A percentile compares a stretch with the other conserved stretches of the same genome.
Conservation (phyloP, 2,113 vertebrate genomes). For the Barbus barbus region DNA sequence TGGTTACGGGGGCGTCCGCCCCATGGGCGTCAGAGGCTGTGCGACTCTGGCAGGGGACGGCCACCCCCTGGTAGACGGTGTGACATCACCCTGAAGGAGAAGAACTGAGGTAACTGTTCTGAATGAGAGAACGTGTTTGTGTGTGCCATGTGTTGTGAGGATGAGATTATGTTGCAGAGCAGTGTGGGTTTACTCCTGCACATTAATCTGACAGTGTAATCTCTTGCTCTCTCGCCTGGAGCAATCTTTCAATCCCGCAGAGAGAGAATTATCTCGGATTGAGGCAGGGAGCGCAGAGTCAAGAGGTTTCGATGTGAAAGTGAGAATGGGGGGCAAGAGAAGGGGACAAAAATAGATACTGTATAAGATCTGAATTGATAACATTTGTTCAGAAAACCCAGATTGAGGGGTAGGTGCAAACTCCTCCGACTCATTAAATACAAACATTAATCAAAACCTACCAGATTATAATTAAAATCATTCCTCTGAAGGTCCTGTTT, state of each 20-base stretch:
- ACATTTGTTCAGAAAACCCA: neutral
- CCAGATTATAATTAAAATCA: slow-evolving; percentile 6
- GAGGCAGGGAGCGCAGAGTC: slow-evolving; percentile 69
- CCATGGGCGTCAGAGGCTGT: slow-evolving; percentile 68
- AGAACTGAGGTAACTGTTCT: slow-evolving; percentile 15
- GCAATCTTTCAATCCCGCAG: slow-evolving; percentile 76
- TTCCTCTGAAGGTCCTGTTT: neutral
- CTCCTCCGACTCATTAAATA: neutral
- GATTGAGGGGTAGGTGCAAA: neutral
- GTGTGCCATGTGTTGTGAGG: slow-evolving; percentile 44
- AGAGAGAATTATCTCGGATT: slow-evolving; percentile 78
- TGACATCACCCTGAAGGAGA: slow-evolving; percentile 68
- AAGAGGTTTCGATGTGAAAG: slow-evolving; percentile 60
- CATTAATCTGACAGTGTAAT: slow-evolving; percentile 78
- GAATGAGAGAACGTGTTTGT: slow-evolving; percentile 17
- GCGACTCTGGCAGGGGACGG: slow-evolving; percentile 66
- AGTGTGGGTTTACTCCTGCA: slow-evolving; percentile 63
- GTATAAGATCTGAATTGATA: neutral
- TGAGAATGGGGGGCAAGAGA: slow-evolving; percentile 30
- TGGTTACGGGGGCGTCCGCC: slow-evolving; percentile 60
- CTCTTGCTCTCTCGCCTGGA: slow-evolving; percentile 74
- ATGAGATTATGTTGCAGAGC: slow-evolving; percentile 71
- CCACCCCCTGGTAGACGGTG: slow-evolving; percentile 68
- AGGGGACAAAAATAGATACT: neutral
- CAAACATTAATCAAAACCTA: slow-evolving; percentile 12